Conservation (phyloP, 64 coral and sea anemone genomes). For the Astreopora myriophthalma region DNA sequence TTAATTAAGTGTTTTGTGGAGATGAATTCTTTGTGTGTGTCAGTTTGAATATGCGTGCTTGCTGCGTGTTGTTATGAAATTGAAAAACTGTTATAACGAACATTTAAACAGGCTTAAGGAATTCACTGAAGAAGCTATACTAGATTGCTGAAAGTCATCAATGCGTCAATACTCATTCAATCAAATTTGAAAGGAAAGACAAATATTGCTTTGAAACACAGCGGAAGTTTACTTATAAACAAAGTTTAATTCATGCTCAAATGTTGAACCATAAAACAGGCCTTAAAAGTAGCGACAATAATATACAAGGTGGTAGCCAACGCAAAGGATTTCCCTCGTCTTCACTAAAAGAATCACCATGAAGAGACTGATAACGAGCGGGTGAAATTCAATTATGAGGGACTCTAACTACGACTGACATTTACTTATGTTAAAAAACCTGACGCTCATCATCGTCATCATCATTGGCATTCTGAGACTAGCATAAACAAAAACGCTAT, state of each 20-base stretch:
- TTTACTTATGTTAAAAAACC: no score
- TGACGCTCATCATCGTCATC: no score
- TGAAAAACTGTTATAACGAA: neutral
- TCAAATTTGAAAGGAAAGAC: neutral
- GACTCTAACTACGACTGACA: no score
- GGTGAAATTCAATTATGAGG: no score
- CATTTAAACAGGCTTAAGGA: no score
- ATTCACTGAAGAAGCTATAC: no score
- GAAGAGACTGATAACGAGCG: no score
- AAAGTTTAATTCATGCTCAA: neutral
- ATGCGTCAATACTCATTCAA: neutral
- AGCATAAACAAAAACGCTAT: no score
- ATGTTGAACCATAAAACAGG: neutral
- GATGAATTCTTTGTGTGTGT: neutral
- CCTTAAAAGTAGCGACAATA: neutral
- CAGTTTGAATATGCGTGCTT: neutral
- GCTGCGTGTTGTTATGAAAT: neutral
- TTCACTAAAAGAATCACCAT: no score
- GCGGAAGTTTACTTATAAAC: constrained; percentile 15
- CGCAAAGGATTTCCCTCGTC: no score
- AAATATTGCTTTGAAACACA: constrained; percentile 14
- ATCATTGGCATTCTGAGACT: no score
- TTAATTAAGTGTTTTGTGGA: constrained; percentile 20
- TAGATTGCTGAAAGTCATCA: neutral
- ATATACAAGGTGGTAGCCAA: no score